phyloP scores from a whole-genome alignment of 2,888 invertebrate species.

The Drosophila kambysellisi region DNA sequence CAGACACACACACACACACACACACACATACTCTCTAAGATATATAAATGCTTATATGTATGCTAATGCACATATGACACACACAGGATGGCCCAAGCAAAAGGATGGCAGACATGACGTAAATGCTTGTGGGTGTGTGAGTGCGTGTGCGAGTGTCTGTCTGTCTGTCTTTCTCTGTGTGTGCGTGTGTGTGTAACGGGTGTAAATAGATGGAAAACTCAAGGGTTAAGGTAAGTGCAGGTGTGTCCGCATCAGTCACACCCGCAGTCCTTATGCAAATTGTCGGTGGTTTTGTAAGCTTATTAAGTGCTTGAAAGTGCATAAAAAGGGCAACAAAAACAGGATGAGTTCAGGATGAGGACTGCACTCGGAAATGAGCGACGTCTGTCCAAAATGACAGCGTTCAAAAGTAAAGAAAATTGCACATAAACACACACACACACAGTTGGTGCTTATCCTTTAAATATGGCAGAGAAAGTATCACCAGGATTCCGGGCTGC shows the following conservation, averaged over 20 bases:
- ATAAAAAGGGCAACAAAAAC: constrained; percentile 45
- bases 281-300: constrained; percentile 71
- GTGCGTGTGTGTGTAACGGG: constrained; percentile 15
- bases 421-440: neutral
- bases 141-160: neutral
- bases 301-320: constrained; percentile 76
- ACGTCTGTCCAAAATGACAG: constrained; percentile 35
- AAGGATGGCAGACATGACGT: constrained; percentile 46
- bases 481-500: neutral
- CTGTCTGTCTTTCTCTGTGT: neutral
- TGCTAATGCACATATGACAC: constrained; percentile 48
- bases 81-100: constrained; percentile 34
- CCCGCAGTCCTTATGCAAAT: constrained; percentile 56
- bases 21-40: neutral
- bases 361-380: constrained; percentile 56
- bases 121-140: constrained; percentile 26
- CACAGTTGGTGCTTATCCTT: constrained; percentile 10
- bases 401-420: constrained; percentile 22
- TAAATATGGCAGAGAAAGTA: constrained; percentile 8
- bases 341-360: constrained; percentile 4
- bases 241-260: constrained; percentile 37
- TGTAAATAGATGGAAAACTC: constrained; percentile 69
- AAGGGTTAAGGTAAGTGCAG: constrained; percentile 71
- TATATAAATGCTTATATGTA: constrained; percentile 2
- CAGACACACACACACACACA: constrained; percentile 9